Conservation (phyloP, 2,113 vertebrate species). For the Malurus melanocephalus region DNA sequence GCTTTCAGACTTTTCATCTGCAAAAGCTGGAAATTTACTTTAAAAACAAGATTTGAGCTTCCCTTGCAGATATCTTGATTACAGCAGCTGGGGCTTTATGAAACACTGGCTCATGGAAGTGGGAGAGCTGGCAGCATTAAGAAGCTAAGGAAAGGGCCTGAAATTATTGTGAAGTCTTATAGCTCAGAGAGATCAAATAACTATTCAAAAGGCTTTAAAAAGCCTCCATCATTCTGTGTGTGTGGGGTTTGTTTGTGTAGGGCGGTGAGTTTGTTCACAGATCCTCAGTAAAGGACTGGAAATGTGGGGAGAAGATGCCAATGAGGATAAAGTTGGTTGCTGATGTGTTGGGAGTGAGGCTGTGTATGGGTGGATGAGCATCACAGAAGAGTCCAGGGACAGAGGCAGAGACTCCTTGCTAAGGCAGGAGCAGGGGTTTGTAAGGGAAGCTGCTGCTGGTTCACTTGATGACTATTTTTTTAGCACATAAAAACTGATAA, state of each 20-base stretch:
- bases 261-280: not conserved
- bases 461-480: not conserved
- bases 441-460: not conserved
- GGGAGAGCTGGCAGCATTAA: not conserved
- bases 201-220: slow-evolving; percentile 14
- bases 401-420: not conserved
- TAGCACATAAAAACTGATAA: not conserved
- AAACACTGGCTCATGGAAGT: slow-evolving; percentile 20
- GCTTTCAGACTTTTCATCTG: slow-evolving; percentile 31
- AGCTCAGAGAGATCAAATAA: slow-evolving; percentile 15
- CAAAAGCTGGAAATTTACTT: slow-evolving; percentile 36
- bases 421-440: not conserved
- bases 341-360: not conserved
- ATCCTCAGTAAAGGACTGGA: not conserved
- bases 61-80: slow-evolving; percentile 41
- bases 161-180: not conserved
- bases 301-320: not conserved
- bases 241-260: not conserved
- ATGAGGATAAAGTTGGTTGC: not conserved
- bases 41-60: slow-evolving; percentile 43
- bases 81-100: slow-evolving; percentile 38
- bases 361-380: not conserved
- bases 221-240: not conserved
- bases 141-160: slow-evolving; percentile 1
- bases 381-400: not conserved